Base-by-base conservation (phyloP, 2,888 invertebrate genomes). In the Limenitis camilla region DNA sequence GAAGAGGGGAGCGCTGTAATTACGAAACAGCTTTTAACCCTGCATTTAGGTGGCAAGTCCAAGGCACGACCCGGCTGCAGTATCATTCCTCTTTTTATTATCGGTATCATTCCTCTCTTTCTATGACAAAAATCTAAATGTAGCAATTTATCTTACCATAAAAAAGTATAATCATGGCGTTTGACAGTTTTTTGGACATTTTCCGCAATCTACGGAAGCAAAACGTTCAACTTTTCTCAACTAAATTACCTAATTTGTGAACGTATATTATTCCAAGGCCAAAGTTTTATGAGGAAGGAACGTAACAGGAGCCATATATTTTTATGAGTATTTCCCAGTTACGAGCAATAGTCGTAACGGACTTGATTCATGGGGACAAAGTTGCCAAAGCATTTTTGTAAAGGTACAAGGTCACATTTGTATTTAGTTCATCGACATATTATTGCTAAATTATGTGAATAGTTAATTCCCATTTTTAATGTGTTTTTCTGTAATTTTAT, bases 341-440 rank as follows among this genome's bases (percentile, higher is more conserved):
- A 51, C 51, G 51, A 47, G 47, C 35, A 31, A 31, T 47, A 40
- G 35, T 43, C 46, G 54, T 51, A 51, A 55, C 47, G 43, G 27
- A 43, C 43, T 54, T 46, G 50, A 55, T 55, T 55, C 51, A 51
- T 35, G 40, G 33, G 35, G 11, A 47, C 43, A 51, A 40, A 46
- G 30, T 51, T 48, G 44, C 48, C 51, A 48, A 53, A 51, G 29
- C 29, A 54, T 53, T 53, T 51, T 44, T 35, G 8, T 31, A 31
- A 50, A 48, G 36, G 40, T 42, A 41, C 51, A 56, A 56, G 56
- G 56, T 54, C 56, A 54, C 40, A 41, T 45, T 41, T 45, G 35
- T 51, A 49, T 32, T 29, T 28, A 29, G 33, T 53, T 40, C 10
- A 46, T 31, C 29, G 33, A 30, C 31, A 29, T 49, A 39, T 35